Conservation (phyloP, 2,888 invertebrate species). For the Cerastoderma edule region DNA sequence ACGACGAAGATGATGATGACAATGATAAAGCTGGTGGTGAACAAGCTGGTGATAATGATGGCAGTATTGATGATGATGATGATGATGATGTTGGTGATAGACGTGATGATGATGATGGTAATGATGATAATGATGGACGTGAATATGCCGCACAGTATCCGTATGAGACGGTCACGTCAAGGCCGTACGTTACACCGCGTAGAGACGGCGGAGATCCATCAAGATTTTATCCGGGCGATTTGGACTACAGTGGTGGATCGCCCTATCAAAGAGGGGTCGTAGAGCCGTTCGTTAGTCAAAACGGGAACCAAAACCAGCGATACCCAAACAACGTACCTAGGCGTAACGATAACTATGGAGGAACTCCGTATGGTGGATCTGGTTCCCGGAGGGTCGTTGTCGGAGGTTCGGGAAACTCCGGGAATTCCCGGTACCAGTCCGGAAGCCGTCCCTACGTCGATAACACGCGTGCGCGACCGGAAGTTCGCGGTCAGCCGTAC, state of each 20-base stretch:
- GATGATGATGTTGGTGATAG: conserved; percentile 7
- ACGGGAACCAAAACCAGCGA: too few relatives aligned
- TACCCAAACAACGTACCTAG: too few relatives aligned
- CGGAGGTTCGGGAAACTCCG: background rate
- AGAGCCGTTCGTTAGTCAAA: conserved; percentile 3
- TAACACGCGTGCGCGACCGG: conserved; percentile 4
- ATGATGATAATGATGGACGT: background rate
- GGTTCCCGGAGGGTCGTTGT: background rate
- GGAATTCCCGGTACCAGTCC: background rate
- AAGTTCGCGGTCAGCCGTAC: conserved; percentile 35
- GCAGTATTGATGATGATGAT: too few relatives aligned
- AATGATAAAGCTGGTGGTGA: background rate
- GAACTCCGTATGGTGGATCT: background rate
- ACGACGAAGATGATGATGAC: background rate
- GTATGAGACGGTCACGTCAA: conserved; percentile 28
- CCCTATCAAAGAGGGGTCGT: conserved; percentile 17
- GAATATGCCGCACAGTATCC: conserved; percentile 44
- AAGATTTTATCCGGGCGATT: conserved; percentile 17
- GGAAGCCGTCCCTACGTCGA: background rate
- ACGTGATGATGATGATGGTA: background rate
- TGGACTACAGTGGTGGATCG: background rate
- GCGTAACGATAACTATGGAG: too few relatives aligned
- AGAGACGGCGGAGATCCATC: background rate
- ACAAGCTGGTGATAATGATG: background rate
- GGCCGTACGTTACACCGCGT: background rate